Conservation (phyloP, 2,888 invertebrate species). For the Idaea aversata region DNA sequence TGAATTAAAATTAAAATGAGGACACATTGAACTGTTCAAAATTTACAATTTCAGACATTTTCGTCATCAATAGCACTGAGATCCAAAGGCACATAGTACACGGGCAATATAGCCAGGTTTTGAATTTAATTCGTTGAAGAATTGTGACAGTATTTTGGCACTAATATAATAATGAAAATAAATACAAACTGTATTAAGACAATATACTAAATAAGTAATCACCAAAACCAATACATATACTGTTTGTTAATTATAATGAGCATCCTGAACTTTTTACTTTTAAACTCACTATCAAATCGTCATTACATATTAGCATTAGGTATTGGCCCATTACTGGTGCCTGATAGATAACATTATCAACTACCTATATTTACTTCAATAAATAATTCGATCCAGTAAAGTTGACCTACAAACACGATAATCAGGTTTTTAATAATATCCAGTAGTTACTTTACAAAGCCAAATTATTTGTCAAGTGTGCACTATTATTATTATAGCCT, state of each 20-base stretch:
- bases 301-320: conserved; percentile 29
- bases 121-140: background rate
- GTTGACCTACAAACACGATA: background rate
- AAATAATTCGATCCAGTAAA: conserved; percentile 1
- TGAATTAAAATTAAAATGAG: conserved; percentile 39
- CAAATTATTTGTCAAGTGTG: background rate
- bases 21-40: conserved; percentile 29
- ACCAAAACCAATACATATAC: conserved; percentile 14
- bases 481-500: background rate
- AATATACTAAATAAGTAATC: conserved; percentile 12
- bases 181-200: conserved; percentile 7
- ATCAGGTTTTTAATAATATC: background rate
- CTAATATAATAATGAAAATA: conserved; percentile 11
- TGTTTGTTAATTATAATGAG: conserved; percentile 61
- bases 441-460: background rate
- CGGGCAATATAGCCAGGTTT: conserved; percentile 45
- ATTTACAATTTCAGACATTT: conserved; percentile 32
- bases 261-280: conserved; percentile 61
- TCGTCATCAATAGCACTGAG: conserved; percentile 45
- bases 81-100: conserved; percentile 63
- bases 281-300: conserved; percentile 36
- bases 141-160: conserved; percentile 31
- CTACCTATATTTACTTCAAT: conserved; percentile 14
- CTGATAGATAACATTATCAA: conserved; percentile 30
- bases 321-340: conserved; percentile 17